phyloP scores from a whole-genome alignment of 2,888 invertebrate genomes.

The Acleris emargana region DNA sequence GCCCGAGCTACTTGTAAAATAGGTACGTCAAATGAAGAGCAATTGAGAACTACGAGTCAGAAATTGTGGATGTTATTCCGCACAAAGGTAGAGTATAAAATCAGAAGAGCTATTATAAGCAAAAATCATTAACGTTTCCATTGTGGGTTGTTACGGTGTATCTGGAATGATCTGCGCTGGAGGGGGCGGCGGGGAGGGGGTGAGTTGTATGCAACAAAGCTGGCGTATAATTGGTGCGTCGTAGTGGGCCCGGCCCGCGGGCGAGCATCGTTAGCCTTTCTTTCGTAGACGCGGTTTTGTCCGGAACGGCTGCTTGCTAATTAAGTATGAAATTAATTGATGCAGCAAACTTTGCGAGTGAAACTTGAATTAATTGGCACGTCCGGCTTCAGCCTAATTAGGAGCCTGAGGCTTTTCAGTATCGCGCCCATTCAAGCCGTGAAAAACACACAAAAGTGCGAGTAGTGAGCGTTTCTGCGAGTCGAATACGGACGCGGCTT shows the following conservation, averaged over 20 bases:
- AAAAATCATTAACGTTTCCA: conserved; percentile 23
- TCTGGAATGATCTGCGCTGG: conserved; percentile 57
- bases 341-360: conserved; percentile 83
- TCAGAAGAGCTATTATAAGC: conserved; percentile 14
- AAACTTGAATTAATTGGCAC: conserved; percentile 84
- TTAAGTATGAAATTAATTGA: conserved; percentile 85
- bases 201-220: conserved; percentile 65
- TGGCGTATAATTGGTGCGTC: conserved; percentile 74
- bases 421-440: conserved; percentile 76
- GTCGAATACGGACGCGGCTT: conserved; percentile 40
- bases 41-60: no score
- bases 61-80: no score
- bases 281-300: conserved; percentile 78
- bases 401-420: conserved; percentile 82
- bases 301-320: conserved; percentile 72
- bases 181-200: conserved; percentile 48
- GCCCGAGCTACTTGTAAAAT: no score
- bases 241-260: conserved; percentile 63
- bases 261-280: conserved; percentile 80
- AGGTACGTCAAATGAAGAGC: no score
- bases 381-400: conserved; percentile 84
- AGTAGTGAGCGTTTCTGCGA: conserved; percentile 54
- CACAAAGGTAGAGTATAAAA: background rate
- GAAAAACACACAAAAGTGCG: conserved; percentile 82
- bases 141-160: conserved; percentile 43